Evolutionary conservation across 2,797 vertebrate genomes (phyloP).

Genomic region (Acanthurus tractus): DNA sequence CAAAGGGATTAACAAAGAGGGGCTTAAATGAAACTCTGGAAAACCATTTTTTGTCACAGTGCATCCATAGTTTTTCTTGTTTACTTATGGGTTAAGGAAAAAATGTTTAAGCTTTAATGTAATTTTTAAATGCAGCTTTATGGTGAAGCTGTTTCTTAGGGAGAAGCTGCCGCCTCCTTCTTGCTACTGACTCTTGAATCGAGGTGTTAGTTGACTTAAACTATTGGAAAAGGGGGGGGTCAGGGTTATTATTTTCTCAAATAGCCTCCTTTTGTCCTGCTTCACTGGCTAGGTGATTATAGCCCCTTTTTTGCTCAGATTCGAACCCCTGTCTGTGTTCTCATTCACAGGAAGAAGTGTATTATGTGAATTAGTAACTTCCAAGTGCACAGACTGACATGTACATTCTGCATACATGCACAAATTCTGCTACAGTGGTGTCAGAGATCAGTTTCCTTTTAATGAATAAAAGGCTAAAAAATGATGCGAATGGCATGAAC

Average conservation of each 20-base stretch:
- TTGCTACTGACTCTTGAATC: conserved; percentile 46
- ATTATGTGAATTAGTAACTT: not conserved
- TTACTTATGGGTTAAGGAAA: not conserved
- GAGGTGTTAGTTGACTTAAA: conserved; percentile 32
- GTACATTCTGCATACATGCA: not conserved
- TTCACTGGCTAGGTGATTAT: conserved; percentile 26
- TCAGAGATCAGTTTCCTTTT: not conserved
- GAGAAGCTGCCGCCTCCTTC: not conserved
- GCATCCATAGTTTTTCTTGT: not conserved
- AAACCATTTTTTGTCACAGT: not conserved
- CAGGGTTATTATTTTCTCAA: conserved; percentile 29
- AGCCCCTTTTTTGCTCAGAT: conserved; percentile 5
- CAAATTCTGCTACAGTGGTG: not conserved
- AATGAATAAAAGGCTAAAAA: not conserved
- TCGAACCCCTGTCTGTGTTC: not conserved
- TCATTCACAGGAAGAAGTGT: not conserved
- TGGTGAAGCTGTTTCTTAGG: not conserved
- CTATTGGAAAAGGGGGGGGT: conserved; percentile 45
- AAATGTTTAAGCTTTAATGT: not conserved
- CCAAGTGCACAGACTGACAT: not conserved
- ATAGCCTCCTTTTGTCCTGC: conserved; percentile 22
- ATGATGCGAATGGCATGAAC: not conserved
- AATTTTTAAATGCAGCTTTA: conserved; percentile 4
- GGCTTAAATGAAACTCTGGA: not conserved
- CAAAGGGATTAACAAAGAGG: not conserved